A percentile compares a stretch with the other conserved stretches of the same genome.
These are phyloP conservation scores for Percopsis transmontana DNA, from an alignment of 2,113 vertebrate species.

Conservation along the genomic window DNA sequence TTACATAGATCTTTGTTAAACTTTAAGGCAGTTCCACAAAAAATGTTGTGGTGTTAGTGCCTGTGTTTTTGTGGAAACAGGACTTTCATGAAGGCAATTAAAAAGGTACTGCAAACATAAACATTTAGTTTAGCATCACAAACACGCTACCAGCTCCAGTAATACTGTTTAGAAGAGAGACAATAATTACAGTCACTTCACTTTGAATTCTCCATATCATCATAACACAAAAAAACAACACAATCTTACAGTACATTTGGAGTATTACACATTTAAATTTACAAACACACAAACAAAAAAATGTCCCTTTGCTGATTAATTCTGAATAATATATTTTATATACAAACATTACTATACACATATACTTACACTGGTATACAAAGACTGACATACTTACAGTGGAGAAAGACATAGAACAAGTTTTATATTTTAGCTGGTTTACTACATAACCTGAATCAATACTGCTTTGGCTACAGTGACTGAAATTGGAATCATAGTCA, in stretches of 20 bases:
- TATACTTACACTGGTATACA: conserved; percentile 61
- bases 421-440: conserved; percentile 54
- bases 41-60: not conserved
- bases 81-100: conserved; percentile 11
- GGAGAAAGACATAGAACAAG: conserved; percentile 47
- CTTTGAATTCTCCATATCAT: conserved; percentile 23
- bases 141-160: conserved; percentile 30
- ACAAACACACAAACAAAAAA: conserved; percentile 65
- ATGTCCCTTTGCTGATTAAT: conserved; percentile 76
- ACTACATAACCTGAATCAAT: conserved; percentile 57
- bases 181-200: conserved; percentile 26
- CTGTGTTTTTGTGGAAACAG: conserved; percentile 12
- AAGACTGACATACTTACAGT: conserved; percentile 35
- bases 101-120: conserved; percentile 51
- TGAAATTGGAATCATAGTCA: not conserved
- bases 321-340: conserved; percentile 74
- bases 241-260: conserved; percentile 56
- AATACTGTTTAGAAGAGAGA: conserved; percentile 40
- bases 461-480: conserved; percentile 41
- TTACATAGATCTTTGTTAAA: conserved; percentile 4
- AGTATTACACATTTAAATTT: conserved; percentile 53
- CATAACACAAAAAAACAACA: conserved; percentile 28
- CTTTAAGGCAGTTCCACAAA: conserved; percentile 13
- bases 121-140: conserved; percentile 41
- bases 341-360: conserved; percentile 69